A percentile compares a stretch with the other conserved stretches of the same genome.
phyloP scores from a whole-genome alignment of 2,797 vertebrate species.

The Eulemur coronatus region DNA sequence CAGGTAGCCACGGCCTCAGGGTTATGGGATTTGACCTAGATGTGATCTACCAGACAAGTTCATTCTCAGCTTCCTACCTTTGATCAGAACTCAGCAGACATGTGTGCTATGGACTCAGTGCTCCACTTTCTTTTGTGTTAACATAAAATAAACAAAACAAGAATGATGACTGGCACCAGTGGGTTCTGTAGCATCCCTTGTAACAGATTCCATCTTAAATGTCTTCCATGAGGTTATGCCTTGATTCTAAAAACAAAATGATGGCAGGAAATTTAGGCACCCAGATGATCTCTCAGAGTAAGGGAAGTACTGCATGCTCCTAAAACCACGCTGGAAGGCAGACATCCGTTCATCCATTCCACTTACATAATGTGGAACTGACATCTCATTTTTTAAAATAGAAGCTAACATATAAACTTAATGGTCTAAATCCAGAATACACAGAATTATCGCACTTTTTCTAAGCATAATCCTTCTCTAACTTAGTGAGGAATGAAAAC shows the following conservation, averaged over 20 bases:
- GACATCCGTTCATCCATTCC: background rate
- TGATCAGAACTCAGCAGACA: background rate
- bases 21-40: background rate
- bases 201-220: background rate
- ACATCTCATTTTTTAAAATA: background rate
- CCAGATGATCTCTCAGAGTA: background rate
- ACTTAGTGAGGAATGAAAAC: background rate
- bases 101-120: background rate
- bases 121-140: background rate
- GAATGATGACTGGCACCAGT: background rate
- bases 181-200: background rate
- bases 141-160: conserved; percentile 12
- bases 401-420: background rate
- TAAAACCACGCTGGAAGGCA: background rate
- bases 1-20: background rate
- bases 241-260: background rate
- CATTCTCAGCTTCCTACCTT: background rate
- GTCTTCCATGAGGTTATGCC: background rate
- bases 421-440: background rate
- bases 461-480: background rate
- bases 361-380: background rate
- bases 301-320: background rate
- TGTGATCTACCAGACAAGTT: background rate
- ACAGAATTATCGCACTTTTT: background rate
- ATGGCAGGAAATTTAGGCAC: background rate